phyloP scores from a whole-genome alignment of 2,888 invertebrate genomes.

The Machimus atricapillus region DNA sequence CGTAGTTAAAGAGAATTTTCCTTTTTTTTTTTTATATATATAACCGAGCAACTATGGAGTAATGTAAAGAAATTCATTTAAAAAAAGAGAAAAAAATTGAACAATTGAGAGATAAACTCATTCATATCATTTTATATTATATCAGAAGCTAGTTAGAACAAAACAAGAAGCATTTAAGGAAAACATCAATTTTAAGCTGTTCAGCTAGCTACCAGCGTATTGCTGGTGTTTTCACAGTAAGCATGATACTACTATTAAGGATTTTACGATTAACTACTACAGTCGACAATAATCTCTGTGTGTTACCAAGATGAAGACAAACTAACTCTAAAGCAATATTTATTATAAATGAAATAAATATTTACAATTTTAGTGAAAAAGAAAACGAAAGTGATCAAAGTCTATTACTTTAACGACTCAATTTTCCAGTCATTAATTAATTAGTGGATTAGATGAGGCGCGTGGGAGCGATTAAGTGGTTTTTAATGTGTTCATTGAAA shows the following conservation, averaged over 20 bases:
- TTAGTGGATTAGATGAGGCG: background rate
- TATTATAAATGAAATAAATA: constrained; percentile 3
- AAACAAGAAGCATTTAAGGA: background rate
- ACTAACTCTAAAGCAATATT: constrained; percentile 19
- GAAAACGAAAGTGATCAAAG: background rate
- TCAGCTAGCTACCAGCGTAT: background rate
- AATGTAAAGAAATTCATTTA: background rate
- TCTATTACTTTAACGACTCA: background rate
- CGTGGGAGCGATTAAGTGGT: background rate
- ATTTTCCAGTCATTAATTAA: background rate
- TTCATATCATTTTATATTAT: constrained; percentile 26
- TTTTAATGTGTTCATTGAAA: background rate
- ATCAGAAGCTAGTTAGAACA: constrained; percentile 13
- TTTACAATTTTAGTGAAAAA: constrained; percentile 7
- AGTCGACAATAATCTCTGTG: constrained; percentile 36
- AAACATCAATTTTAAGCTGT: background rate
- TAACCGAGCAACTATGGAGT: background rate
- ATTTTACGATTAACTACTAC: constrained; percentile 1
- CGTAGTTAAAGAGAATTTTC: background rate
- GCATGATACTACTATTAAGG: constrained; percentile 7
- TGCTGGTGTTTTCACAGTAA: background rate
- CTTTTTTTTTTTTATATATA: background rate
- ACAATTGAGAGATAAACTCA: background rate
- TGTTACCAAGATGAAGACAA: constrained; percentile 16
- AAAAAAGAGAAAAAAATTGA: background rate